A percentile compares a stretch with the other conserved stretches of the same genome.
Conservation (phyloP, 2,113 vertebrate genomes). For the Neolamprologus devosi region DNA sequence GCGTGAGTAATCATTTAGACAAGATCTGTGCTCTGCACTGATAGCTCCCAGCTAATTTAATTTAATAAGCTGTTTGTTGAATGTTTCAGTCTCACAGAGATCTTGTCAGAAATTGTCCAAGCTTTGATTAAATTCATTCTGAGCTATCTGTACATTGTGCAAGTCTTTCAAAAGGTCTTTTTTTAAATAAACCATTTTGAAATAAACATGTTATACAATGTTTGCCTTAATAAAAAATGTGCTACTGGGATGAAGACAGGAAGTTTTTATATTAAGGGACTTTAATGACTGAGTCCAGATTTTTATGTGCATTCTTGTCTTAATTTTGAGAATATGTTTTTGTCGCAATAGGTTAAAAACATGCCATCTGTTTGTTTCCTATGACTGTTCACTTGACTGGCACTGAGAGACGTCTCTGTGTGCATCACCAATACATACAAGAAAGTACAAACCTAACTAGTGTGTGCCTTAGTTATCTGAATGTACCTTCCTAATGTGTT, state of each 20-base stretch:
- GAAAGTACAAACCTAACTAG: slow-evolving; percentile 7
- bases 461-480: slow-evolving; percentile 51
- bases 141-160: background rate
- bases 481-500: background rate
- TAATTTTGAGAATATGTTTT: background rate
- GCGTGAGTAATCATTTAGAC: background rate
- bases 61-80: background rate
- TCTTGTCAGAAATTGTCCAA: background rate
- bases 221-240: background rate
- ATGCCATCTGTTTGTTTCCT: background rate
- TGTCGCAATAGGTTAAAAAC: background rate
- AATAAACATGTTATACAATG: background rate
- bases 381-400: background rate
- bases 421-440: background rate
- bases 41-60: background rate
- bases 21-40: background rate
- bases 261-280: background rate
- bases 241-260: background rate
- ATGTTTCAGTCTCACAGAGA: background rate
- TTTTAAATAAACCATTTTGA: background rate
- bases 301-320: background rate
- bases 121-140: background rate
- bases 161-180: background rate
- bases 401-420: background rate
- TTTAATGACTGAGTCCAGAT: background rate